Conservation (phyloP, 2,113 vertebrate genomes). For the Dascyllus trimaculatus region DNA sequence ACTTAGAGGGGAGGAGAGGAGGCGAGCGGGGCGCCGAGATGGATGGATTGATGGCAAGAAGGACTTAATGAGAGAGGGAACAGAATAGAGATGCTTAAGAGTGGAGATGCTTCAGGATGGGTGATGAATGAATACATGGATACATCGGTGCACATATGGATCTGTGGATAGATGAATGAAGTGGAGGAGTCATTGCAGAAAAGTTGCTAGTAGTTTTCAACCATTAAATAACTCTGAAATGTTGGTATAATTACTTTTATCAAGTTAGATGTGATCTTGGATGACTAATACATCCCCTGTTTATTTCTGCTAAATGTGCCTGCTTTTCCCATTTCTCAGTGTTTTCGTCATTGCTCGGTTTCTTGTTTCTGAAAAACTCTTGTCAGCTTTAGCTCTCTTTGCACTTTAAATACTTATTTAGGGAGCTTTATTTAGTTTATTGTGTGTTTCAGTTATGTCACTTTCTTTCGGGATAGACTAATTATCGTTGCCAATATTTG, state of each 20-base stretch:
- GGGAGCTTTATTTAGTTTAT: not conserved
- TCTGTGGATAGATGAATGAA: constrained; percentile 45
- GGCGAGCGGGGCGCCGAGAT: constrained; percentile 32
- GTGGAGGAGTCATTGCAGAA: constrained; percentile 22
- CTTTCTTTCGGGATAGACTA: too few relatives aligned
- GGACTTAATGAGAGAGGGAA: constrained; percentile 66
- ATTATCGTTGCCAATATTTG: too few relatives aligned
- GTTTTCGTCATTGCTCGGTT: not conserved
- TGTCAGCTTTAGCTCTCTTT: not conserved
- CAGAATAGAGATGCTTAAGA: constrained; percentile 54
- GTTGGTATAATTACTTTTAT: not conserved
- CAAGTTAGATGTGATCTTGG: not conserved
- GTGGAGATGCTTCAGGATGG: constrained; percentile 38
- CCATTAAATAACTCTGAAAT: not conserved
- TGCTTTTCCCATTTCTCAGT: not conserved
- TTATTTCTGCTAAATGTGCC: not conserved
- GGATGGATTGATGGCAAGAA: constrained; percentile 57
- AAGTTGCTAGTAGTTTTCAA: constrained; percentile 13
- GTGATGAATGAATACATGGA: constrained; percentile 56
- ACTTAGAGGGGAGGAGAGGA: constrained; percentile 57
- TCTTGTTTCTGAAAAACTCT: not conserved
- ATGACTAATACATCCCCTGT: not conserved
- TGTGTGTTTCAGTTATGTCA: not conserved
- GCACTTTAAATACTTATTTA: not conserved
- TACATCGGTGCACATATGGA: constrained; percentile 48